These are phyloP conservation scores for Dolichomitus sp. DNA, from an alignment of 2,888 invertebrate species.

Conservation along the genomic window DNA sequence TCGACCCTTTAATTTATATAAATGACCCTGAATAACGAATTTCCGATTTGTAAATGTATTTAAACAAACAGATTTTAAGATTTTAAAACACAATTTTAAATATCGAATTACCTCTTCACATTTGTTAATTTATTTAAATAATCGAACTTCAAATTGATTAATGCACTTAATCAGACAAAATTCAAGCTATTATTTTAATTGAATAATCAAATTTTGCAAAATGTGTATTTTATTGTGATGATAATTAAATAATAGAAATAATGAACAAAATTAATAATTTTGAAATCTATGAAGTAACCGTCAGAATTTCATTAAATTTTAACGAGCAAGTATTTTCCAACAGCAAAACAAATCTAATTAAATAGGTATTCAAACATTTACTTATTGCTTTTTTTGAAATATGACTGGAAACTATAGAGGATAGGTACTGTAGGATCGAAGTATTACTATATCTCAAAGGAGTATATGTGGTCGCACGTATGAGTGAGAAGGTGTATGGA, in stretches of 20 bases:
- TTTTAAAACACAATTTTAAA: too few species aligned
- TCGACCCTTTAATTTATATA: too few species aligned
- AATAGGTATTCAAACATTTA: neutral
- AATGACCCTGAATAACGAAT: too few species aligned
- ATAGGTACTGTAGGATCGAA: neutral
- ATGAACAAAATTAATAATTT: neutral
- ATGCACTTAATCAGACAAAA: neutral
- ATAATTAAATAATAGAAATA: neutral
- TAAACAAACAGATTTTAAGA: neutral
- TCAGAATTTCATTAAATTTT: neutral
- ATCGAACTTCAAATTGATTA: neutral
- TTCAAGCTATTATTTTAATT: too few species aligned
- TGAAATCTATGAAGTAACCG: neutral
- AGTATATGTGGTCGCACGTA: neutral
- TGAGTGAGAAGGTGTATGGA: neutral
- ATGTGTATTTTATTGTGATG: neutral
- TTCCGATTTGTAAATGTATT: neutral
- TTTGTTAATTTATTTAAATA: neutral
- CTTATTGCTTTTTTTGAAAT: neutral
- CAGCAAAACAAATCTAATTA: neutral
- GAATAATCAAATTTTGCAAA: neutral
- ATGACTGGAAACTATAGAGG: conserved; percentile 1
- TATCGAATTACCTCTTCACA: too few species aligned
- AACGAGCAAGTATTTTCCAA: neutral
- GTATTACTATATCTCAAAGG: neutral